These are phyloP conservation scores for Drosophila eohydei DNA, from an alignment of 2,888 invertebrate genomes.

Conservation along the genomic window DNA sequence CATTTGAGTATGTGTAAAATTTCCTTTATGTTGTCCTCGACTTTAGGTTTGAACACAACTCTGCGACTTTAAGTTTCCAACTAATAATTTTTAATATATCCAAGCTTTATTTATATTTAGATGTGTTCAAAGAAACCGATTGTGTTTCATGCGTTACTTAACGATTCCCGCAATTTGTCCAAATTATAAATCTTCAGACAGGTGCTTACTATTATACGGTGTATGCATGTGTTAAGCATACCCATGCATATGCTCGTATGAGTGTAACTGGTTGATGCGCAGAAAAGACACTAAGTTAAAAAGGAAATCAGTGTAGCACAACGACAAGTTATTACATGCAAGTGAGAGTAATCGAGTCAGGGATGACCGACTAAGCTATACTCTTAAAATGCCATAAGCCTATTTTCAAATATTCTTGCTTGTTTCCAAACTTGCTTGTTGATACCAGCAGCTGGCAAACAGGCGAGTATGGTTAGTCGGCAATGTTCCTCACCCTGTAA, in stretches of 20 bases:
- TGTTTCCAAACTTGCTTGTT: neutral
- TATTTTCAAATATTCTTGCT: neutral
- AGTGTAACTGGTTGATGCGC: constrained; percentile 36
- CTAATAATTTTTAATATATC: constrained; percentile 51
- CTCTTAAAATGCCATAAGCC: neutral
- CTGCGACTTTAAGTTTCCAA: constrained; percentile 40
- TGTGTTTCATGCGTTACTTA: constrained; percentile 40
- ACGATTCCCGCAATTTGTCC: constrained; percentile 69
- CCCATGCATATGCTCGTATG: neutral
- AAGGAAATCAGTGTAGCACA: constrained; percentile 71
- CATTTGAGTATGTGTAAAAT: constrained; percentile 39
- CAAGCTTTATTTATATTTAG: constrained; percentile 54
- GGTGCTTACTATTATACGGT: constrained; percentile 53
- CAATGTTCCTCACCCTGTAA: neutral
- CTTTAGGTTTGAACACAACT: constrained; percentile 8
- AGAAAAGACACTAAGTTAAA: constrained; percentile 33
- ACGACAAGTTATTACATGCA: constrained; percentile 51
- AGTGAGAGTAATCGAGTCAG: neutral
- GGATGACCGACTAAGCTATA: neutral
- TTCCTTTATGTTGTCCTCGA: constrained; percentile 11
- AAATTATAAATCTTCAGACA: constrained; percentile 71
- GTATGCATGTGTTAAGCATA: constrained; percentile 32
- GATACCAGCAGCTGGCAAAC: neutral
- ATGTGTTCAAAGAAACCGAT: constrained; percentile 32
- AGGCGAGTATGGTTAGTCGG: neutral